These are phyloP conservation scores for Fregetta grallaria DNA, from an alignment of 2,113 vertebrate species.

Conservation along the genomic window DNA sequence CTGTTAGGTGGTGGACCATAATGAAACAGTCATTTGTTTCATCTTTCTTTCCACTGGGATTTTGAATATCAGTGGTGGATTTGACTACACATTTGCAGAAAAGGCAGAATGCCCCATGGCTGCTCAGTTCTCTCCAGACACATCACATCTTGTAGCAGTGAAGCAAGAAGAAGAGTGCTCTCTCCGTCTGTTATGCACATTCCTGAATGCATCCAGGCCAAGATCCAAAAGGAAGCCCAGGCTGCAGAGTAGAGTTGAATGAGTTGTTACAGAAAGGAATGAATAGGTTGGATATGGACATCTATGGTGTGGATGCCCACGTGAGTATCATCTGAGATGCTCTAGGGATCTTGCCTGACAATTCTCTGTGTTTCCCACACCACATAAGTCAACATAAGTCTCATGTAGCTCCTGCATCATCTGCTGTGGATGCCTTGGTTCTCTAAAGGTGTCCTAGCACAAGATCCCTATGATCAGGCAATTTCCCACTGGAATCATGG, in stretches of 20 bases:
- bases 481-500: background rate
- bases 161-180: background rate
- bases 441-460: background rate
- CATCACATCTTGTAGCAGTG: background rate
- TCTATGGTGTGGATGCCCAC: background rate
- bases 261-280: background rate
- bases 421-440: background rate
- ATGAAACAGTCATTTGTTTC: background rate
- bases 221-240: background rate
- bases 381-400: background rate
- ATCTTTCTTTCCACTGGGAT: background rate
- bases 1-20: background rate
- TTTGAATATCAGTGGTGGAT: background rate
- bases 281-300: background rate
- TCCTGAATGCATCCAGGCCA: background rate
- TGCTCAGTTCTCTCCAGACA: background rate
- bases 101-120: background rate
- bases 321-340: background rate
- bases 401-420: background rate
- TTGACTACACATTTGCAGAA: background rate
- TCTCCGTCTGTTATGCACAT: accelerated
- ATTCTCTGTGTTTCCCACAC: background rate
- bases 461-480: background rate
- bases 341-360: background rate
- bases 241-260: background rate